Base-by-base conservation (phyloP, 2,113 vertebrate genomes). In the Madoqua kirkii region DNA sequence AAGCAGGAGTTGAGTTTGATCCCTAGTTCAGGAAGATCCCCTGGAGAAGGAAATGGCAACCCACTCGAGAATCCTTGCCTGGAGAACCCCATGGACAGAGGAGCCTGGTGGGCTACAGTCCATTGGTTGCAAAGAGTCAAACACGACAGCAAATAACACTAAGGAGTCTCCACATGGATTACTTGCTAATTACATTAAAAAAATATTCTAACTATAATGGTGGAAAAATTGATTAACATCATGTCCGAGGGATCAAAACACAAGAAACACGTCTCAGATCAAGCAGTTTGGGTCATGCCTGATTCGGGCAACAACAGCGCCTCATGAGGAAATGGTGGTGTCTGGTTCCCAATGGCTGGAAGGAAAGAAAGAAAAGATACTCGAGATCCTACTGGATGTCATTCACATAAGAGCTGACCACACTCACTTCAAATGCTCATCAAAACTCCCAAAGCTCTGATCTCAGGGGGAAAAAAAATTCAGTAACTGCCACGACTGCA, bases 181-280 rank as follows among this genome's bases (percentile, higher is more conserved):
- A 43, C 11, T 55, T 87, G 40, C 27, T 57, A 93, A 6, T 19
- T 79, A 27, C 17, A 76, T 27, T 3, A 40, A 17, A 16, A 79
- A 82, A 78, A 82, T 71, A 55, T 48, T 64, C 12, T 82, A 48
- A 85, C 45, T 76, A 31, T 17, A 23, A 74, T 43, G 45, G 23
- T 33, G 16, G 13, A 54, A 50, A 67, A 89, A 89, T 27, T 43
- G 6, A 1, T 27, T 9, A 59, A 43, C 13, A 83, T 90, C 29
- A 81, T 87, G 33, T 93, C 48, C 87, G 50, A 76, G 6, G 59
- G 55, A n/a, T 67, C 25, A 84, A 60, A 94, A 87, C 36, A 27
- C 43, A 33, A 7, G 29, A 79, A 25, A 25, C 6, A 25, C 2
- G 1, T 40, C 0, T 1, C 36, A 25, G 1, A 50, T 17, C 43